Evolutionary conservation across 2,888 invertebrate species (phyloP).

Genomic region (Mactromeris polynyma): DNA sequence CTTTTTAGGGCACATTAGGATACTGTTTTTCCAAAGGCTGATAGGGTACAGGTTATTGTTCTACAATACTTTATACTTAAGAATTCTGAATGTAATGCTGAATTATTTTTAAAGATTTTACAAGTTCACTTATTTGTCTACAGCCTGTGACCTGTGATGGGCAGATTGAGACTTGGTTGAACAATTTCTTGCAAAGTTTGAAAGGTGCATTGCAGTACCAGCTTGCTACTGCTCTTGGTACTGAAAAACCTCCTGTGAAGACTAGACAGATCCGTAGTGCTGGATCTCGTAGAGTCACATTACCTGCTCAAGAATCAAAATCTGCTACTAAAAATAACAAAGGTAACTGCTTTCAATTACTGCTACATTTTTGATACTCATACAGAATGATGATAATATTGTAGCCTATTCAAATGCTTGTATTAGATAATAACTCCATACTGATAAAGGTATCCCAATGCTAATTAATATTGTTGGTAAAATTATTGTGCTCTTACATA

Average conservation of each 20-base stretch:
- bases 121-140: no score
- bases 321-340: slow-evolving; percentile 66
- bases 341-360: slow-evolving; percentile 4
- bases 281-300: slow-evolving; percentile 79
- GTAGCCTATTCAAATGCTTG: no score
- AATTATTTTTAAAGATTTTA: no score
- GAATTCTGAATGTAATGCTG: no score
- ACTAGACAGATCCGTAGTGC: slow-evolving; percentile 79
- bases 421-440: no score
- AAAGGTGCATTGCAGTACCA: slow-evolving; percentile 83
- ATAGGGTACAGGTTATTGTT: no score
- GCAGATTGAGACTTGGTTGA: slow-evolving; percentile 85
- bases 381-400: not conserved
- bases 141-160: slow-evolving; percentile 85
- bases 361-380: not conserved
- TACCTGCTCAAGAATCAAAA: slow-evolving; percentile 71
- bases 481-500: no score
- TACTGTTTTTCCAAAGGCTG: no score
- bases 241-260: slow-evolving; percentile 74
- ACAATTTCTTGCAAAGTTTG: slow-evolving; percentile 77
- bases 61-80: no score
- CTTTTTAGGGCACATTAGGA: no score
- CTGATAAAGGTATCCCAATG: no score
- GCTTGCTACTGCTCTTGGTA: slow-evolving; percentile 80
- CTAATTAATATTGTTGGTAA: no score